Evolutionary conservation across 2,113 vertebrate species (phyloP), one percentile per base, ranked within the genome.

Genomic region (Mellivora capensis): DNA sequence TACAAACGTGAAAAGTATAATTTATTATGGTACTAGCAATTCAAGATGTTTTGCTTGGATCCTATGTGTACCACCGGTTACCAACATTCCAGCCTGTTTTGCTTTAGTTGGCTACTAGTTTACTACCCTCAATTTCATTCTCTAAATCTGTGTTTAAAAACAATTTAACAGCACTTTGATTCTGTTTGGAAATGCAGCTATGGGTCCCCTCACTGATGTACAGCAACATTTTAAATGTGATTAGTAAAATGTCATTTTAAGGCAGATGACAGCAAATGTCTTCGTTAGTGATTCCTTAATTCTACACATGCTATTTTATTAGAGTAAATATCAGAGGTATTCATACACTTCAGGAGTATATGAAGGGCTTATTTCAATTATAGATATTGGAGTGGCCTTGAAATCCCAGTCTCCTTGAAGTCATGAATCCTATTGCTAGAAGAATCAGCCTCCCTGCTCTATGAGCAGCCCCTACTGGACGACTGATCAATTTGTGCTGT

Each of bases 41-140:
- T 98, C 98, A 99, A 99, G 98, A 98, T 99, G 98, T 99, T 99
- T 99, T 99, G 96, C 98, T 99, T 99, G 99, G 99, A 99, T 97
- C 95, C 94, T 92, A 77, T 62, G 93, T 93, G 95, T 90, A 93
- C 95, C 96, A 80, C 97, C 39, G 98, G 98, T 98, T 98, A 99
- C 98, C 98, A 98, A 97, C 98, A 98, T 99, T 99, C 98, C 98
- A 98, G 97, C 34, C 93, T 97, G 97, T 97, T 98, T 98, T 99
- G 99, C 98, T 99, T 99, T 99, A 98, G 96, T 99, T 99, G 99
- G 98, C 99, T 98, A 98, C 98, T 97, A 97, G 97, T 97, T 98
- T 98, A 98, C 98, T 98, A 98, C 98, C 98, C 93, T 98, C 97
- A 98, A 98, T 99, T 99, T 99, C 97, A 98, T 98, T 98, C 98